Conservation (phyloP, 1,140 invertebrate genomes). For the Polypedilum pembai region DNA sequence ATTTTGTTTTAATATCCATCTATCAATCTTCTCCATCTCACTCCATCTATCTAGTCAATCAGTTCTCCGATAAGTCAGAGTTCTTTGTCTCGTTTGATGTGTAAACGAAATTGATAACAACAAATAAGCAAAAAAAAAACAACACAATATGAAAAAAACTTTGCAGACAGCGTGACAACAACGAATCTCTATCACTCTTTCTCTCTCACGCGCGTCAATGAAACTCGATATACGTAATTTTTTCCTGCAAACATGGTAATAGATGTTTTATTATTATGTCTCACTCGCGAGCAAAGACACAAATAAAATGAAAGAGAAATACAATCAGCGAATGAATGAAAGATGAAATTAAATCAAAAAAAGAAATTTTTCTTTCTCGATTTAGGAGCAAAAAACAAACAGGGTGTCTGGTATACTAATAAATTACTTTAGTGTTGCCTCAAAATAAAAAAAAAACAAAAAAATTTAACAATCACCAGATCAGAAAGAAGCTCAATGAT, state of each 20-base stretch:
- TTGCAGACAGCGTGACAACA: constrained; percentile 15
- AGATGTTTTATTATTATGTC: not conserved
- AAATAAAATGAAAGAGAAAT: not conserved
- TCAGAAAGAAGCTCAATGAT: not conserved
- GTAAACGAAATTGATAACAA: constrained; percentile 14
- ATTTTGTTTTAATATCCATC: not conserved
- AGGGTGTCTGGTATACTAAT: constrained; percentile 23
- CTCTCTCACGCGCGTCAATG: not conserved
- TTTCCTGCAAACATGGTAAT: constrained; percentile 4
- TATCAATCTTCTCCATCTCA: constrained; percentile 9
- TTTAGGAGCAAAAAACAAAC: constrained; percentile 2
- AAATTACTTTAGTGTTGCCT: constrained; percentile 6
- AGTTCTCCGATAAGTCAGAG: not conserved
- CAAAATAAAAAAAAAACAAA: not conserved
- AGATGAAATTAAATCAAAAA: not conserved
- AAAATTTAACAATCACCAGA: not conserved
- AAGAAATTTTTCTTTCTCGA: not conserved
- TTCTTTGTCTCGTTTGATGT: constrained; percentile 18
- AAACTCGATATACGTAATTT: constrained; percentile 18
- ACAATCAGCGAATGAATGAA: not conserved
- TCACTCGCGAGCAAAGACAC: not conserved
- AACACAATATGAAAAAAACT: not conserved
- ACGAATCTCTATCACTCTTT: not conserved
- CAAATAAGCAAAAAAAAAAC: constrained; percentile 5
- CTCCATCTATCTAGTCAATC: not conserved